Evolutionary conservation across 2,888 invertebrate species (phyloP).

Genomic region (Urechis unicinctus): DNA sequence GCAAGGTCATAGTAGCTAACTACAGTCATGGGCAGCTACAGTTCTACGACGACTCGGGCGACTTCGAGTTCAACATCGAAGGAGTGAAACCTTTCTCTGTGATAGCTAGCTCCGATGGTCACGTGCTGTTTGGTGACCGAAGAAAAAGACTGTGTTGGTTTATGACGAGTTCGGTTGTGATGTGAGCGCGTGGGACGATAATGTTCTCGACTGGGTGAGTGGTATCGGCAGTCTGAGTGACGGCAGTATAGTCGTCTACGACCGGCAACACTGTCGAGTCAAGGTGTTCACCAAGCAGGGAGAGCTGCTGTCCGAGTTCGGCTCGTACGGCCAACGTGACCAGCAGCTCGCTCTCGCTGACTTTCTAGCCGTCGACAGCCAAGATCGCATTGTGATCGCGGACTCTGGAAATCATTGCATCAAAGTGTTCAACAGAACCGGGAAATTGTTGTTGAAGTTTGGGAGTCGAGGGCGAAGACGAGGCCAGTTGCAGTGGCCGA

Average conservation of each 20-base stretch:
- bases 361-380: conserved; percentile 18
- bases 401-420: conserved; percentile 22
- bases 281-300: conserved; percentile 9
- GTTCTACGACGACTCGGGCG: conserved; percentile 13
- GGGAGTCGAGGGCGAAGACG: conserved; percentile 12
- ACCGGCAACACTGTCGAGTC: conserved; percentile 17
- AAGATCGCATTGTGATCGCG: conserved; percentile 15
- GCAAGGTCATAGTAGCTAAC: conserved; percentile 15
- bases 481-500: conserved; percentile 19
- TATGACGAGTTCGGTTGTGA: conserved; percentile 16
- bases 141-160: conserved; percentile 12
- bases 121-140: conserved; percentile 16
- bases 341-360: conserved; percentile 20
- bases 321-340: conserved; percentile 14
- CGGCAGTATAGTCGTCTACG: conserved; percentile 13
- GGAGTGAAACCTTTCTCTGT: conserved; percentile 18
- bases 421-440: conserved; percentile 16
- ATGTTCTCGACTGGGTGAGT: conserved; percentile 15
- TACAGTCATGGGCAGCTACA: conserved; percentile 13
- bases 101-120: not conserved
- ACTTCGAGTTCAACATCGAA: conserved; percentile 7
- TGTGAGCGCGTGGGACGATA: conserved; percentile 12
- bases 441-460: conserved; percentile 11
- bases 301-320: conserved; percentile 14
- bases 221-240: conserved; percentile 10